Percentiles rank a stretch among this genome's conserved stretches.
These are phyloP conservation scores for Stegodyphus dumicola DNA, from an alignment of 1,140 invertebrate genomes.

Conservation along the genomic window DNA sequence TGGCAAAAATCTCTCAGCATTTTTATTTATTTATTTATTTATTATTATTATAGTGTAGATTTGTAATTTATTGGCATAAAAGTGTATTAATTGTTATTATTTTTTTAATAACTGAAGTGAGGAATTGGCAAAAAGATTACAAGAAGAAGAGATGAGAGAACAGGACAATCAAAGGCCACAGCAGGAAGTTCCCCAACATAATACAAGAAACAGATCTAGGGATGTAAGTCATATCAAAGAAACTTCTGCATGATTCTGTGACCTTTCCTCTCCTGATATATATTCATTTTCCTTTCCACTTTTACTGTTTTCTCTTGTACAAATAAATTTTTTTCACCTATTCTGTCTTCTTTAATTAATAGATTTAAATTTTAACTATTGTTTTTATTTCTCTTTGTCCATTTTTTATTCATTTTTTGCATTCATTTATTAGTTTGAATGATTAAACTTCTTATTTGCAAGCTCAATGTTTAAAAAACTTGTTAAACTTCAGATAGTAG, in stretches of 20 bases:
- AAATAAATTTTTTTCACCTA: background rate
- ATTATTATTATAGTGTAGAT: background rate
- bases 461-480: too few species aligned
- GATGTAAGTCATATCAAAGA: constrained; percentile 29
- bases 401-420: too few species aligned
- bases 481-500: too few species aligned
- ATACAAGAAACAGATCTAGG: background rate
- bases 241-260: background rate
- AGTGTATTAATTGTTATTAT: background rate
- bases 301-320: background rate
- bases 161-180: constrained; percentile 9
- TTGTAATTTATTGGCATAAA: background rate
- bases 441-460: too few species aligned
- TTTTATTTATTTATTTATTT: background rate
- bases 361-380: too few species aligned
- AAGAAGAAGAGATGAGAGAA: constrained; percentile 68
- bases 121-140: constrained; percentile 69
- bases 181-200: background rate
- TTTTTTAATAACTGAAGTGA: constrained; percentile 64
- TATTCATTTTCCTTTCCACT: background rate
- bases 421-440: too few species aligned
- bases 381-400: too few species aligned
- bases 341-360: background rate
- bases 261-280: too few species aligned
- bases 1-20: background rate